Evolutionary conservation across 2,113 vertebrate species (phyloP).

Genomic region (Takifugu bimaculatus): DNA sequence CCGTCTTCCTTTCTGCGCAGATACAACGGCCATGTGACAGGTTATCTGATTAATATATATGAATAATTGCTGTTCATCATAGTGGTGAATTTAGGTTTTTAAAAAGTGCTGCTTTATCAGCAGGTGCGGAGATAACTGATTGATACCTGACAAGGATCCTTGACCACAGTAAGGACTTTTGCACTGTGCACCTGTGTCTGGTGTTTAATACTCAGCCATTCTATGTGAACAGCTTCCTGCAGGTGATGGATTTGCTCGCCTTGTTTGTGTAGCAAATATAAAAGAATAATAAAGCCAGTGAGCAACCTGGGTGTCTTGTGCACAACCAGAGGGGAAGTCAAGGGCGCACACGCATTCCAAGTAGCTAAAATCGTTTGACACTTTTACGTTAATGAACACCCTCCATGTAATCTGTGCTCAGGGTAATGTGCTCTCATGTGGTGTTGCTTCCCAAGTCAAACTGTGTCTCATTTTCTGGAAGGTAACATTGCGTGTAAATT

Average conservation of each 20-base stretch:
- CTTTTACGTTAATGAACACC: background rate
- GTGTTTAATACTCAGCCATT: background rate
- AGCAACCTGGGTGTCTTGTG: too few relatives aligned
- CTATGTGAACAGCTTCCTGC: background rate
- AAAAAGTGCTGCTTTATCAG: background rate
- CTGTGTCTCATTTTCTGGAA: too few relatives aligned
- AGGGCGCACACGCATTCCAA: too few relatives aligned
- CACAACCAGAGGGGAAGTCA: too few relatives aligned
- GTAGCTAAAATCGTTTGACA: too few relatives aligned
- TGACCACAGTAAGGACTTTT: background rate
- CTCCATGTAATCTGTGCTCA: background rate
- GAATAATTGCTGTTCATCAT: slow-evolving; percentile 11
- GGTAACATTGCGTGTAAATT: too few relatives aligned
- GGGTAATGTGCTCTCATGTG: too few relatives aligned
- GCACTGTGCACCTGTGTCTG: too few relatives aligned
- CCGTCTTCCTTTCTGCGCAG: slow-evolving; percentile 3
- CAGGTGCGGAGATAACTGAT: background rate
- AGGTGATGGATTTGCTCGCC: background rate
- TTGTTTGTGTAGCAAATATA: too few relatives aligned
- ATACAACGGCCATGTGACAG: slow-evolving; percentile 6
- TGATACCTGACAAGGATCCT: slow-evolving; percentile 4
- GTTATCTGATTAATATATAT: slow-evolving; percentile 32
- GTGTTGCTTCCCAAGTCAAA: too few relatives aligned
- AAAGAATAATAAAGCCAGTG: too few relatives aligned
- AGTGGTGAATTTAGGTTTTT: background rate